A percentile compares a stretch with the other conserved stretches of the same genome.
These are phyloP conservation scores for Platyscapa corneri DNA, from an alignment of 1,140 invertebrate genomes.

Conservation along the genomic window DNA sequence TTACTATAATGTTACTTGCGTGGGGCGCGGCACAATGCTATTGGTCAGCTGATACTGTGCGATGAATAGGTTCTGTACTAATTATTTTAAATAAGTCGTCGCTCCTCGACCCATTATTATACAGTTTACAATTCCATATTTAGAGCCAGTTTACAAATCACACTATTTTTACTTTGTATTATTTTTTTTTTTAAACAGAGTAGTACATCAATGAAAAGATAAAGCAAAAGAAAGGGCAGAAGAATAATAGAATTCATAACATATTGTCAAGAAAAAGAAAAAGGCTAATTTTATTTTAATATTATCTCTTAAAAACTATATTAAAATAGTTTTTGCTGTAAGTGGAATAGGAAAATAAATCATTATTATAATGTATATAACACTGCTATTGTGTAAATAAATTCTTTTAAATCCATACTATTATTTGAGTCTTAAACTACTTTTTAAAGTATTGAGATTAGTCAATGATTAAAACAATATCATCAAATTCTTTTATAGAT, in stretches of 20 bases:
- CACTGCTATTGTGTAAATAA: too few species aligned
- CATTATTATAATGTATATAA: background rate
- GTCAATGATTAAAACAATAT: too few species aligned
- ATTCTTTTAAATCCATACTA: too few species aligned
- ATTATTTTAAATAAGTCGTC: constrained; percentile 75
- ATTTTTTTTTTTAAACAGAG: background rate
- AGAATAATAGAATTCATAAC: background rate
- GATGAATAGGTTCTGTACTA: constrained; percentile 65
- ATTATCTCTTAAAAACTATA: background rate
- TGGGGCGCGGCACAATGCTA: constrained; percentile 55
- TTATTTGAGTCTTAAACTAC: too few species aligned
- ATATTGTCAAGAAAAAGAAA: background rate
- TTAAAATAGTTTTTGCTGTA: background rate
- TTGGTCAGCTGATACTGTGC: constrained; percentile 57
- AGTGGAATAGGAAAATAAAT: background rate
- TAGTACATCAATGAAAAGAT: too few species aligned
- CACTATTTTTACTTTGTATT: constrained; percentile 37
- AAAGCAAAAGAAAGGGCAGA: background rate
- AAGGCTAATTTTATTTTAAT: background rate
- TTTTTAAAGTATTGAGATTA: too few species aligned
- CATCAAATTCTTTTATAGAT: too few species aligned
- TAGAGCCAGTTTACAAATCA: constrained; percentile 73
- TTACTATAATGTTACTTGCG: constrained; percentile 53
- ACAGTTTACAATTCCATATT: constrained; percentile 73
- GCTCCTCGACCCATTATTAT: constrained; percentile 68